Percentiles rank a stretch among this genome's conserved stretches.
phyloP scores from a whole-genome alignment of 30 jellyfish, hydroid and myxozoan genomes.

The Rhopilema esculentum region DNA sequence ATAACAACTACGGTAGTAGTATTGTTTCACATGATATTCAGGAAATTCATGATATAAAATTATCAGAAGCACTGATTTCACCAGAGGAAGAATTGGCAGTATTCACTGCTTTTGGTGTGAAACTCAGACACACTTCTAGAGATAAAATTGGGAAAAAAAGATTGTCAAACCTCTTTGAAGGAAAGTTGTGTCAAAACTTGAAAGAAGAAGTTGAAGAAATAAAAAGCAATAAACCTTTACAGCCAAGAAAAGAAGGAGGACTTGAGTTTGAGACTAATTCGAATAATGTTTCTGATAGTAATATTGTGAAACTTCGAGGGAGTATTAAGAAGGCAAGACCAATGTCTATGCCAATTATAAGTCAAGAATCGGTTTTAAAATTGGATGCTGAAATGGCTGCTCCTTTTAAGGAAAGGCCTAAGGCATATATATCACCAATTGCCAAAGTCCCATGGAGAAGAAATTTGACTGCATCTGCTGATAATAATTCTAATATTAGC shows the following conservation, averaged over 20 bases:
- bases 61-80: slow-evolving; percentile 13
- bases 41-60: neutral
- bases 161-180: neutral
- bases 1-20: slow-evolving; percentile 32
- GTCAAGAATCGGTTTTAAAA: neutral
- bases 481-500: neutral
- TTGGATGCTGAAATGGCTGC: neutral
- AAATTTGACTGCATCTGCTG: neutral
- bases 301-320: neutral
- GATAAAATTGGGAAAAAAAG: neutral
- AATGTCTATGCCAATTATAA: slow-evolving; percentile 61
- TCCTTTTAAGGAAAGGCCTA: slow-evolving; percentile 8
- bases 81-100: slow-evolving; percentile 65
- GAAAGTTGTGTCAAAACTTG: no score
- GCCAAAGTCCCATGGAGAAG: slow-evolving; percentile 73
- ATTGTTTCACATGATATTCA: slow-evolving; percentile 64
- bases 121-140: slow-evolving; percentile 44
- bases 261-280: neutral
- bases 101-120: slow-evolving; percentile 77
- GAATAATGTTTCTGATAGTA: neutral
- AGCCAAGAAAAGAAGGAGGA: neutral
- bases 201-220: neutral
- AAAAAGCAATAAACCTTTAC: neutral
- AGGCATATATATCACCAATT: slow-evolving; percentile 71
- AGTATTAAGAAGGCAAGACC: slow-evolving; percentile 42